A percentile compares a stretch with the other conserved stretches of the same genome.
These are phyloP conservation scores for Ceramica pisi DNA, from an alignment of 2,888 invertebrate genomes.

Conservation along the genomic window DNA sequence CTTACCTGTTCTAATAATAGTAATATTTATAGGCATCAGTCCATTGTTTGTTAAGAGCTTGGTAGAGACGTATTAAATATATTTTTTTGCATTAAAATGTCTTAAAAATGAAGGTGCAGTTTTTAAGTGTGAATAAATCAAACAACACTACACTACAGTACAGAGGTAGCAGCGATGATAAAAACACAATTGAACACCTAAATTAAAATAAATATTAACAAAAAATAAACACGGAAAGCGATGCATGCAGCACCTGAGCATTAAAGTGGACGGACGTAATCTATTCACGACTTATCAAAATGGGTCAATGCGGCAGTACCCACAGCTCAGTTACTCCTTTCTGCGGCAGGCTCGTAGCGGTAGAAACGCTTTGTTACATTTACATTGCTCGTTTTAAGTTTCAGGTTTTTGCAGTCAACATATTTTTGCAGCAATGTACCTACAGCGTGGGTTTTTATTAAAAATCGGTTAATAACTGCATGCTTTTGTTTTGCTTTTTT, in stretches of 20 bases:
- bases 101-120: neutral
- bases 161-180: conserved; percentile 21
- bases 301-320: conserved; percentile 87
- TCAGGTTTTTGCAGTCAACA: conserved; percentile 6
- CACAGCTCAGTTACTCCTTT: conserved; percentile 74
- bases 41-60: neutral
- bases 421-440: conserved; percentile 44
- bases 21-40: neutral
- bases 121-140: conserved; percentile 14
- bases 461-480: neutral
- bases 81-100: neutral
- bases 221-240: conserved; percentile 63
- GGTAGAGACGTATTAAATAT: neutral
- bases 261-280: conserved; percentile 83
- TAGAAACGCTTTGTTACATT: conserved; percentile 74
- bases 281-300: conserved; percentile 88
- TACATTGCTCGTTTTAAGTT: conserved; percentile 69
- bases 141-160: conserved; percentile 5
- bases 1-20: conserved; percentile 21
- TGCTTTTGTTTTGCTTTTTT: conserved; percentile 3
- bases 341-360: conserved; percentile 74
- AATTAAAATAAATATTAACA: conserved; percentile 51
- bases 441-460: neutral
- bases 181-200: conserved; percentile 29
- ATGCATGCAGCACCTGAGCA: conserved; percentile 74